Evolutionary conservation across 2,113 vertebrate species (phyloP).

Genomic region (Cryptoleucopteryx plumbea): DNA sequence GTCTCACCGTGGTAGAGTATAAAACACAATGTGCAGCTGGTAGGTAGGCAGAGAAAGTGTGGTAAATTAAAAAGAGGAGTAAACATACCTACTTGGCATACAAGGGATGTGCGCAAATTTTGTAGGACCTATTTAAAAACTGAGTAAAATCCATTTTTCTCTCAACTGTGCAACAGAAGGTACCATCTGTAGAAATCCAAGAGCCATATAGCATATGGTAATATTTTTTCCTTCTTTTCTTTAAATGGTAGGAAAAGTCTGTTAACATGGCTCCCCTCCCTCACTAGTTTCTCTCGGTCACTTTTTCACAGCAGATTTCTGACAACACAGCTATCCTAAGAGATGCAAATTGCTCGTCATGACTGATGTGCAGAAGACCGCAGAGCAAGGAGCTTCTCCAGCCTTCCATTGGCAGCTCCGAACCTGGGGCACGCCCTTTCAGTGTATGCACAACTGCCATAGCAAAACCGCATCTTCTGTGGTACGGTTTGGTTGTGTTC

Average conservation of each 20-base stretch:
- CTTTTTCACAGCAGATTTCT: neutral
- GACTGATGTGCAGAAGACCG: neutral
- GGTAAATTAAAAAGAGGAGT: neutral
- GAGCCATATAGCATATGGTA: neutral
- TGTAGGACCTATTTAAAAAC: neutral
- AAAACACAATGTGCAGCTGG: neutral
- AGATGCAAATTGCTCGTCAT: neutral
- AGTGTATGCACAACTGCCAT: neutral
- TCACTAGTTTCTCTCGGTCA: neutral
- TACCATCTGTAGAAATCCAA: conserved; percentile 22
- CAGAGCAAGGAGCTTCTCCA: neutral
- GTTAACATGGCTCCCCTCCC: neutral
- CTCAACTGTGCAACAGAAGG: neutral
- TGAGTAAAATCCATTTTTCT: neutral
- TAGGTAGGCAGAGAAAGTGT: neutral
- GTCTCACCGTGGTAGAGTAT: neutral
- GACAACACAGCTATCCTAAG: neutral
- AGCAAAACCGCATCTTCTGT: neutral
- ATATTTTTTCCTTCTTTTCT: neutral
- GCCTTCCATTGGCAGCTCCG: neutral
- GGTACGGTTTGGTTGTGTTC: neutral
- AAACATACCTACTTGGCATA: neutral
- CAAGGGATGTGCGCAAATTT: neutral
- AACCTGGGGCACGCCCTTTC: neutral
- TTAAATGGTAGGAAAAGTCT: neutral